These are phyloP conservation scores for Netelia inedita DNA, from an alignment of 2,888 invertebrate genomes.

Conservation along the genomic window DNA sequence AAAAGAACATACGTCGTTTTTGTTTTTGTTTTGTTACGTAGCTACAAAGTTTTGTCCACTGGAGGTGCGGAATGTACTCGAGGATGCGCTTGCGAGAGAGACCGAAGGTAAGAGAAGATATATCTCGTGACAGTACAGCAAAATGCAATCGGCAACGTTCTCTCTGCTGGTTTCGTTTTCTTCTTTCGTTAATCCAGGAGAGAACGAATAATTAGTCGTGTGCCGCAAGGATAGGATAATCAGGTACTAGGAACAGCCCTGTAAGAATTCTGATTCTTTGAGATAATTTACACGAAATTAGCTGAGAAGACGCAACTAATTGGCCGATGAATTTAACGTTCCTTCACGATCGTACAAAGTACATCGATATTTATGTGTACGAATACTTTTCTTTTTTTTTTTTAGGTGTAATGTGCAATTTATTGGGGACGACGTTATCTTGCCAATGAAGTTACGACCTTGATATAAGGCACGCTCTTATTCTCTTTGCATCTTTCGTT, in stretches of 20 bases:
- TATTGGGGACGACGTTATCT: neutral
- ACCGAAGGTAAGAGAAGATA: slow-evolving; percentile 61
- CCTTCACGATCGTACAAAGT: neutral
- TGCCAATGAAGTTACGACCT: neutral
- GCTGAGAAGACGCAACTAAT: neutral
- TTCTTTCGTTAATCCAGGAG: slow-evolving; percentile 12
- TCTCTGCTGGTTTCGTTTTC: slow-evolving; percentile 24
- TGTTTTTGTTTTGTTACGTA: slow-evolving; percentile 21
- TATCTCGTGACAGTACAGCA: slow-evolving; percentile 36
- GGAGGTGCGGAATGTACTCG: slow-evolving; percentile 74
- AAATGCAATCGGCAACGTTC: slow-evolving; percentile 24
- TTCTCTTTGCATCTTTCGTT: neutral
- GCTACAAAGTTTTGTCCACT: slow-evolving; percentile 64
- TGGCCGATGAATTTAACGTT: neutral
- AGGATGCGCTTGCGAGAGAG: slow-evolving; percentile 76
- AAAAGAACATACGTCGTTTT: slow-evolving; percentile 19
- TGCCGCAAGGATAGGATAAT: slow-evolving; percentile 69
- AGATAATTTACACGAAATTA: slow-evolving; percentile 48
- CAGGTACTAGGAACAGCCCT: slow-evolving; percentile 82
- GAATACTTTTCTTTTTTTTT: neutral
- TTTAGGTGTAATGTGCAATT: neutral
- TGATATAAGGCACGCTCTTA: neutral
- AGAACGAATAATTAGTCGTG: neutral
- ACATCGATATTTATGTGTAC: neutral
- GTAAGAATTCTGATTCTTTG: slow-evolving; percentile 78